These are phyloP conservation scores for Parazoanthus darwini DNA, from an alignment of 92 coral and sea anemone genomes.

Conservation along the genomic window DNA sequence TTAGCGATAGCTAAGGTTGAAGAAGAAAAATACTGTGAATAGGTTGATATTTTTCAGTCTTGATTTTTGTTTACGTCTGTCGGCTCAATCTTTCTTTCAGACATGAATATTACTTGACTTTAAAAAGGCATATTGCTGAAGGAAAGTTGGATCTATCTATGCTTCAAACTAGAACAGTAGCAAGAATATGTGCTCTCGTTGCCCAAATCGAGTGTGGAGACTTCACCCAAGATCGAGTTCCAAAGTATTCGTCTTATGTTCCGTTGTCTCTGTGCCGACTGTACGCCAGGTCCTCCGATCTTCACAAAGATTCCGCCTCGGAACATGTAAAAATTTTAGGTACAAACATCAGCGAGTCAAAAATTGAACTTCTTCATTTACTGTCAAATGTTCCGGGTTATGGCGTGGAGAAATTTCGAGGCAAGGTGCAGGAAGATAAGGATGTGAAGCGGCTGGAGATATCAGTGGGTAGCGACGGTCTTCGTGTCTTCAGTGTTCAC, in stretches of 20 bases:
- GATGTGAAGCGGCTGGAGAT: slow-evolving; percentile 84
- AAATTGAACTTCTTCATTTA: slow-evolving; percentile 83
- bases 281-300: slow-evolving; percentile 85
- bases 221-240: slow-evolving; percentile 77
- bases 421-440: slow-evolving; percentile 77
- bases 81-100: slow-evolving; percentile 53
- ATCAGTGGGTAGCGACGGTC: slow-evolving; percentile 88
- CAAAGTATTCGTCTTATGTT: slow-evolving; percentile 78
- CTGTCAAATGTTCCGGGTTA: slow-evolving; percentile 84
- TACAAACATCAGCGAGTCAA: slow-evolving; percentile 68
- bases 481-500: slow-evolving; percentile 79
- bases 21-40: background rate
- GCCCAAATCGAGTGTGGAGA: slow-evolving; percentile 95
- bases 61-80: background rate
- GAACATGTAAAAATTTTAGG: slow-evolving; percentile 85
- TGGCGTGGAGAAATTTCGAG: slow-evolving; percentile 90
- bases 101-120: slow-evolving; percentile 88
- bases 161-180: slow-evolving; percentile 84
- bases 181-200: slow-evolving; percentile 83
- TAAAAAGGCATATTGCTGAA: slow-evolving; percentile 77
- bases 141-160: slow-evolving; percentile 88
- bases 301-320: slow-evolving; percentile 86
- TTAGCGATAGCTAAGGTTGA: background rate
- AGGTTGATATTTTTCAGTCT: background rate
- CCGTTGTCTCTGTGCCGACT: slow-evolving; percentile 74